Percentiles rank a stretch among this genome's conserved stretches.
Evolutionary conservation across 2,113 vertebrate genomes (phyloP).

Genomic region (Poecilia latipinna): DNA sequence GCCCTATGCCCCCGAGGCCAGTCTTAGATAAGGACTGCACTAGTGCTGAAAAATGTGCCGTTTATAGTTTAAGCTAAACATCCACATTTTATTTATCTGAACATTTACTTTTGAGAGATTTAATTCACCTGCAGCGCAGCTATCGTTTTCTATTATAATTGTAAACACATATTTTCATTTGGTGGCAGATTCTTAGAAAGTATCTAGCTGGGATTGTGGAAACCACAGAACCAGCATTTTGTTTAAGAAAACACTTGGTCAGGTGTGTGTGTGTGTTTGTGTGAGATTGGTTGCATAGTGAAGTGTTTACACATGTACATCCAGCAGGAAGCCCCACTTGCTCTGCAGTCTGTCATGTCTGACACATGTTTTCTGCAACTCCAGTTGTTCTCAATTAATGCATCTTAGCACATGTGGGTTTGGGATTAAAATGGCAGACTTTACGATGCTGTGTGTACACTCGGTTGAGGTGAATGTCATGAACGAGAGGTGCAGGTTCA

Average conservation of each 20-base stretch:
- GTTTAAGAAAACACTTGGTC: slow-evolving; percentile 16
- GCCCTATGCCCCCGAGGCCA: slow-evolving; percentile 8
- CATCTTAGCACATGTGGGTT: slow-evolving; percentile 1
- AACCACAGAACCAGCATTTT: slow-evolving; percentile 40
- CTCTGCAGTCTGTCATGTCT: slow-evolving; percentile 22
- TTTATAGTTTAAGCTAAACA: neutral
- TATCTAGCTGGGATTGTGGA: slow-evolving; percentile 3
- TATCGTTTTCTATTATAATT: slow-evolving; percentile 6
- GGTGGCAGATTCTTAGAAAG: slow-evolving; percentile 1
- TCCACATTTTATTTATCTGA: neutral
- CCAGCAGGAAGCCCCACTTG: slow-evolving; percentile 1
- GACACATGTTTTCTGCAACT: slow-evolving; percentile 26
- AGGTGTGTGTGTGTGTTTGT: neutral
- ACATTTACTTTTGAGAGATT: slow-evolving; percentile 5
- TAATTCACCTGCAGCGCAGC: slow-evolving; percentile 16
- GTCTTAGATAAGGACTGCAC: neutral
- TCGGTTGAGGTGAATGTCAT: slow-evolving; percentile 6
- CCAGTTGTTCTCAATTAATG: slow-evolving; percentile 34
- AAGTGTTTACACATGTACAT: slow-evolving; percentile 11
- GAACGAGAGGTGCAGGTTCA: neutral
- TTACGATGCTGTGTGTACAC: neutral
- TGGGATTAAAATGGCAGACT: neutral
- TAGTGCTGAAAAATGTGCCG: neutral
- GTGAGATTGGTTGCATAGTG: neutral
- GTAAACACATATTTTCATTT: slow-evolving; percentile 10